Percentiles rank a stretch among this genome's conserved stretches.
Conservation (phyloP, 2,113 vertebrate genomes). For the Typhlomys cinereus region DNA sequence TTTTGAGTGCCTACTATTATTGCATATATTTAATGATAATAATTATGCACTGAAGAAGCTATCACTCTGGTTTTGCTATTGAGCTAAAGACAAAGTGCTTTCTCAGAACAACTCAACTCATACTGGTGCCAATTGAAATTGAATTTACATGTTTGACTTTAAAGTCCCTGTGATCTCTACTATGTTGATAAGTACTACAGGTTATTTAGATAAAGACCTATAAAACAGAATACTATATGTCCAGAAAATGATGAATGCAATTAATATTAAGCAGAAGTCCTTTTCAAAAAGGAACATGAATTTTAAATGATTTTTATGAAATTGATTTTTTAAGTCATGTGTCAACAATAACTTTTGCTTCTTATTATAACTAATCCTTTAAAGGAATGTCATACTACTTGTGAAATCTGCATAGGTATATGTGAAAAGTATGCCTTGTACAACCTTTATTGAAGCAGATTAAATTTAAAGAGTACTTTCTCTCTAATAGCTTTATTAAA, state of each 20-base stretch:
- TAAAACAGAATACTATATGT: conserved; percentile 11
- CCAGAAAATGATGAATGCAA: neutral
- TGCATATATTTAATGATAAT: neutral
- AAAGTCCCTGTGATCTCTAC: neutral
- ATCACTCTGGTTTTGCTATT: neutral
- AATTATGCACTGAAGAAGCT: neutral
- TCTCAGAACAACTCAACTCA: neutral
- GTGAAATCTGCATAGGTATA: neutral
- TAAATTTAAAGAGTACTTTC: conserved; percentile 7
- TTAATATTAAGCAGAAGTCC: neutral
- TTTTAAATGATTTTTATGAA: neutral
- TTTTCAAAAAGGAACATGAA: neutral
- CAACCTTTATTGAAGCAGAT: conserved; percentile 4
- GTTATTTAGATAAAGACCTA: neutral
- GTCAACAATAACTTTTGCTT: neutral
- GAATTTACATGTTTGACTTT: neutral
- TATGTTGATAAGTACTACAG: neutral
- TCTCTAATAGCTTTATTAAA: neutral
- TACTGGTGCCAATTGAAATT: neutral
- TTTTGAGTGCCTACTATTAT: neutral
- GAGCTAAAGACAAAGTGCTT: neutral
- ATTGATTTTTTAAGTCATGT: neutral
- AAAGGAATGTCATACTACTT: neutral
- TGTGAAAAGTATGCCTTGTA: neutral
- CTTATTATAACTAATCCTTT: conserved; percentile 25